These are phyloP conservation scores for Melozone crissalis DNA, from an alignment of 2,113 vertebrate species.

Conservation along the genomic window DNA sequence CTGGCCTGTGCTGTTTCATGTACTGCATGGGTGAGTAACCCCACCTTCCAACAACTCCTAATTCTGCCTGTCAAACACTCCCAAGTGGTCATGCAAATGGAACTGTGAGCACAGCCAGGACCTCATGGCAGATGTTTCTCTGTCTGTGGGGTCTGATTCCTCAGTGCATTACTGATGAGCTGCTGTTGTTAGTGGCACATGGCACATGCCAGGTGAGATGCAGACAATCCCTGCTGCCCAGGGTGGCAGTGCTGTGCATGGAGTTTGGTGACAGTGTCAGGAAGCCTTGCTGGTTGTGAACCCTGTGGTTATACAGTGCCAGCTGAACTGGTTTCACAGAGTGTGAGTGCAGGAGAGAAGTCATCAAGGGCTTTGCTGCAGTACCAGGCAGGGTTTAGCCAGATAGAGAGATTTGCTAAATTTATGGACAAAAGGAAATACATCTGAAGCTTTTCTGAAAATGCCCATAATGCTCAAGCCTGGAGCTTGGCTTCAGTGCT, in stretches of 20 bases:
- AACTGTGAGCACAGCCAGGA: not conserved
- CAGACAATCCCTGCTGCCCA: not conserved
- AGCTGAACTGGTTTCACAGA: not conserved
- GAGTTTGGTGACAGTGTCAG: not conserved
- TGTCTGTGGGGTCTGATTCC: not conserved
- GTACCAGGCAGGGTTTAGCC: not conserved
- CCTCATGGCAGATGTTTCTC: not conserved
- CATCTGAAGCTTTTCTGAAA: not conserved
- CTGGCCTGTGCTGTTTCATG: not conserved
- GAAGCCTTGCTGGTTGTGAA: not conserved
- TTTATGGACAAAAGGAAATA: not conserved
- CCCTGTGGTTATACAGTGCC: not conserved
- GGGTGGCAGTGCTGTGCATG: not conserved
- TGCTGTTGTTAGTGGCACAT: not conserved
- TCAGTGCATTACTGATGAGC: not conserved
- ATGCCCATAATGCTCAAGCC: not conserved
- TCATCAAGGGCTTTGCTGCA: not conserved
- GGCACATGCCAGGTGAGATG: rapidly evolving
- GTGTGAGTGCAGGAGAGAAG: rapidly evolving
- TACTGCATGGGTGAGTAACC: not conserved
- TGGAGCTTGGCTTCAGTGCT: not conserved
- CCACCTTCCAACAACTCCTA: not conserved
- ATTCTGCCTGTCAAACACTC: not conserved
- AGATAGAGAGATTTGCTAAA: not conserved
- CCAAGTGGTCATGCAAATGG: not conserved